Evolutionary conservation across 2,113 vertebrate genomes (phyloP), one percentile per base, ranked within the genome.

Genomic region (Notarius lentiginosus): DNA sequence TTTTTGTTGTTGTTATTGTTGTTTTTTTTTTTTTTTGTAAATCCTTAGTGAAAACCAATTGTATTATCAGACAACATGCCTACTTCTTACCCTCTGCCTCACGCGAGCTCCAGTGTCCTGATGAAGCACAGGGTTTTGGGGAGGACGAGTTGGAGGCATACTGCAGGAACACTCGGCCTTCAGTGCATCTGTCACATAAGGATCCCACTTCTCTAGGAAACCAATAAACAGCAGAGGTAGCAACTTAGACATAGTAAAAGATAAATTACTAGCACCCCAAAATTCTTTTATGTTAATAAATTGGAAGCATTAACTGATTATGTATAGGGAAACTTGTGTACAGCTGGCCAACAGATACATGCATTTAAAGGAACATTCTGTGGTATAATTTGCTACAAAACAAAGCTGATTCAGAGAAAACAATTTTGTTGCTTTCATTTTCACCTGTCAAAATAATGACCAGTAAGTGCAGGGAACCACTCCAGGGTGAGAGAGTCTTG

Each of bases 181-280:
- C 98, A 0, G 92, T 95, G 88, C 98, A 99, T 93, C 96, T 96
- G 88, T 98, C 96, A 93, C 98, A 99, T 84, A 97, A 95, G 95
- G 97, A 97, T 99, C 97, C 97, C 97, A 98, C 95, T 98, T 99
- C 97, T 99, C 98, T 99, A 99, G 97, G 96, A 98, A 96, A 96
- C 96, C 96, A 97, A 97, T 95, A 98, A 95, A 95, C 94, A 94
- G 92, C 91, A 95, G 92, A 97, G 90, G 92, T 95, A 96, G 94
- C 89, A 97, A 96, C 97, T 99, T 98, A 99, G 96, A 95, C 91
- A 92, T 89, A 92, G 90, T 88, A 82, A 70, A 77, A 87, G 20
- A 82, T 58, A 55, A 15, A 75, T 8, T 30, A 34, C 55, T 14
- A 82, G 5, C 17, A 63, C 49, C 75, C 4, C 58, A 9, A 63